Evolutionary conservation across 2,797 vertebrate species (phyloP).

Genomic region (Xiphorhynchus erythropygius): DNA sequence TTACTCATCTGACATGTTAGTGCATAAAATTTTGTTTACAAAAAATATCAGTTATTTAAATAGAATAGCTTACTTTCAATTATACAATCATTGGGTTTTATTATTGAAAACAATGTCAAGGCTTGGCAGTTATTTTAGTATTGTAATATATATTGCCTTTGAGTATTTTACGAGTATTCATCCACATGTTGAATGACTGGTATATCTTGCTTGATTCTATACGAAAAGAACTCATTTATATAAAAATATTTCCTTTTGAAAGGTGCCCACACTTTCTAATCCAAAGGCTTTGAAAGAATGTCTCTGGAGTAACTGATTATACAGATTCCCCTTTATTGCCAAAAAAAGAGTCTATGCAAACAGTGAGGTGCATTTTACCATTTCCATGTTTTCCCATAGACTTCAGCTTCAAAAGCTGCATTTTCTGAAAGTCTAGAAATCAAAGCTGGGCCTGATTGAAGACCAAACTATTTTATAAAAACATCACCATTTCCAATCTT

Average conservation of each 20-base stretch:
- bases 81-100: background rate
- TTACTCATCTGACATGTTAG: background rate
- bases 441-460: slow-evolving; percentile 30
- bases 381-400: slow-evolving; percentile 44
- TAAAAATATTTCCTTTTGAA: slow-evolving; percentile 19
- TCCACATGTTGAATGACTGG: background rate
- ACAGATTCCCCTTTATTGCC: slow-evolving; percentile 29
- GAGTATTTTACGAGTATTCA: background rate
- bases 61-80: background rate
- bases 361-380: slow-evolving; percentile 27
- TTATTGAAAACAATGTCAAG: slow-evolving; percentile 4
- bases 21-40: background rate
- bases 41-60: background rate
- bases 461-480: background rate
- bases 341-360: slow-evolving; percentile 32
- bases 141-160: background rate
- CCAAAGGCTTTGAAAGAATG: slow-evolving; percentile 27
- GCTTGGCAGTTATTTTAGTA: background rate
- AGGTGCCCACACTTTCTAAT: slow-evolving; percentile 12
- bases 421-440: slow-evolving; percentile 43
- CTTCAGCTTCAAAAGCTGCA: slow-evolving; percentile 22
- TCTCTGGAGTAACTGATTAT: slow-evolving; percentile 41
- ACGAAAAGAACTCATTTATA: slow-evolving; percentile 14
- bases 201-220: background rate
- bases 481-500: background rate